Conservation (phyloP, 2,797 vertebrate species). For the Synaphobranchus kaupii region DNA sequence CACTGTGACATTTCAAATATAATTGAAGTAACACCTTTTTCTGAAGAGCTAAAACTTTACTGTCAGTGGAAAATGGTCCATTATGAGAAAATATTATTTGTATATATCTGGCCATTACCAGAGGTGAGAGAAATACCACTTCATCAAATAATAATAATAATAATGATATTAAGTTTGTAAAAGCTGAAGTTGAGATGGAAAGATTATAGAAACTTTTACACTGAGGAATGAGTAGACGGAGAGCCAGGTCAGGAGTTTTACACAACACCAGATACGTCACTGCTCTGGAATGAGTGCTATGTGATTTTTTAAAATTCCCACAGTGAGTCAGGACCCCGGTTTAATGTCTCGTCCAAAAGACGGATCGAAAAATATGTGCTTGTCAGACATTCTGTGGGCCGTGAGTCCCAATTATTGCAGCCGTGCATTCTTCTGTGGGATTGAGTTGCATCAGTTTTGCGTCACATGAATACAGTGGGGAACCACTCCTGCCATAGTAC, state of each 20-base stretch:
- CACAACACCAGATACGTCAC: neutral
- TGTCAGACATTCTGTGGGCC: neutral
- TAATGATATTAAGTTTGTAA: neutral
- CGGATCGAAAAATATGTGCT: neutral
- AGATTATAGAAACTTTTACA: neutral
- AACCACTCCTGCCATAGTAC: neutral
- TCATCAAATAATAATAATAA: neutral
- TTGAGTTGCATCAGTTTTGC: neutral
- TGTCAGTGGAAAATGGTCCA: neutral
- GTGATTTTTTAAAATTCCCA: neutral
- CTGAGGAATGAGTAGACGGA: neutral
- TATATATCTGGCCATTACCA: neutral
- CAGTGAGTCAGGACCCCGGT: neutral
- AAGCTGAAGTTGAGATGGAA: neutral
- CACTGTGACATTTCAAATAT: neutral
- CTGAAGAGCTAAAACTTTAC: neutral
- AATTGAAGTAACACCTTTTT: neutral
- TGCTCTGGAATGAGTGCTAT: neutral
- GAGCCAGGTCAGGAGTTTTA: neutral
- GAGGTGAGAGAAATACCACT: neutral
- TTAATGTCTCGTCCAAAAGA: neutral
- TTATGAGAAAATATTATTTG: neutral
- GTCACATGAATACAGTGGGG: neutral
- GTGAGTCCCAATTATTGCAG: neutral
- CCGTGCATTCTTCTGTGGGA: neutral